These are phyloP conservation scores for Teleogryllus occipitalis DNA, from an alignment of 1,140 invertebrate genomes.

Conservation along the genomic window DNA sequence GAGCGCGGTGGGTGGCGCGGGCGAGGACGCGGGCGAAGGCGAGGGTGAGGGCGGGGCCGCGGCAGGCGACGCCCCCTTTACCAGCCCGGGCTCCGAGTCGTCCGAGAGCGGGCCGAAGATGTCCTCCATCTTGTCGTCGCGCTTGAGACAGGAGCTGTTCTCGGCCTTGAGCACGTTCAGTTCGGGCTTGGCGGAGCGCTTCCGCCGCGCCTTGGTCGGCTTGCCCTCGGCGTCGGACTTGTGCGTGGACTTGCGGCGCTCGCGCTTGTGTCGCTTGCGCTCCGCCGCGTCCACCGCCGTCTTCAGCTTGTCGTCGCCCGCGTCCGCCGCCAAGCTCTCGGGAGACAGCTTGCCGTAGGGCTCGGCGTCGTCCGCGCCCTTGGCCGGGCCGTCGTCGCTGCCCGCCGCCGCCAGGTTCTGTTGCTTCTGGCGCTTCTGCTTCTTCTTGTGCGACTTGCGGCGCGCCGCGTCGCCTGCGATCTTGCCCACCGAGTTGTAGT, in stretches of 20 bases:
- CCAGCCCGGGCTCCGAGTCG: constrained; percentile 38
- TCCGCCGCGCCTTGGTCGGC: constrained; percentile 21
- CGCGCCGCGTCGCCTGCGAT: constrained; percentile 29
- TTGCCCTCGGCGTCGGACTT: constrained; percentile 27
- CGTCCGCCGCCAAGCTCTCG: background rate
- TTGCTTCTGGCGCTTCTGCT: constrained; percentile 64
- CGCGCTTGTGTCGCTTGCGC: constrained; percentile 31
- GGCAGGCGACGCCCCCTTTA: constrained; percentile 11
- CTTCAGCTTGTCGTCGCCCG: constrained; percentile 45
- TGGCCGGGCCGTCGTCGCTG: constrained; percentile 23
- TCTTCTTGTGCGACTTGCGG: constrained; percentile 72
- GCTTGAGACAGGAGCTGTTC: constrained; percentile 34
- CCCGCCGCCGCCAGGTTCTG: background rate
- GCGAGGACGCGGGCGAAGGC: no score
- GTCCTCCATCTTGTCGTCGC: constrained; percentile 73
- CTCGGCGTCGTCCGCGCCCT: constrained; percentile 35
- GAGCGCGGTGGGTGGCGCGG: no score
- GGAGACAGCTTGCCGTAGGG: no score
- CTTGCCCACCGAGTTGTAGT: constrained; percentile 17
- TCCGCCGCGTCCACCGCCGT: constrained; percentile 37
- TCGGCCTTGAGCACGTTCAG: constrained; percentile 18
- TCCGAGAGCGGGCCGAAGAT: constrained; percentile 81
- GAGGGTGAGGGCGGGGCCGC: no score
- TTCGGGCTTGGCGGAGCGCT: constrained; percentile 25
- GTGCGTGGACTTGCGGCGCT: constrained; percentile 27